A percentile compares a stretch with the other conserved stretches of the same genome.
Evolutionary conservation across 2,113 vertebrate species (phyloP).

Genomic region (Oryzias woworae): DNA sequence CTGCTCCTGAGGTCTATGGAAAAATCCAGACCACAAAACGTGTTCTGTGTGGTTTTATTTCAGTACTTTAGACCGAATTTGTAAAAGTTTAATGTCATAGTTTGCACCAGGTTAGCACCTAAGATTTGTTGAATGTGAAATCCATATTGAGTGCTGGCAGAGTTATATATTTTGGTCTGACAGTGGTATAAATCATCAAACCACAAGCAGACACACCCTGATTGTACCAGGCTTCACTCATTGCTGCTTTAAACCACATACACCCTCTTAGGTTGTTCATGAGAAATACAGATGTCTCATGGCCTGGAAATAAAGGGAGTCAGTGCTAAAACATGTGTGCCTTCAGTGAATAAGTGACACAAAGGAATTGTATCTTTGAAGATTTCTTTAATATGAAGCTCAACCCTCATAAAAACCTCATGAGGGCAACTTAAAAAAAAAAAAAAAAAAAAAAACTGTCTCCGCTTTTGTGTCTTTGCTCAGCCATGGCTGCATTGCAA

Average conservation of each 20-base stretch:
- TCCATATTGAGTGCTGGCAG: constrained; percentile 16
- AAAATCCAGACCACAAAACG: constrained; percentile 47
- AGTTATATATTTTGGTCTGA: constrained; percentile 12
- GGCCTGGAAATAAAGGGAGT: constrained; percentile 62
- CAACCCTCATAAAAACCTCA: constrained; percentile 3
- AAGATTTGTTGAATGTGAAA: constrained; percentile 17
- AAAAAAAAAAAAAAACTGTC: constrained; percentile 15
- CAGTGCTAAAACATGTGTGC: constrained; percentile 38
- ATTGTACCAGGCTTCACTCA: constrained; percentile 39
- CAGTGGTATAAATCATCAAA: constrained; percentile 41
- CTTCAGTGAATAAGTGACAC: constrained; percentile 35
- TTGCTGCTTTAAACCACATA: constrained; percentile 55
- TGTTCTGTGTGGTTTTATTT: constrained; percentile 37
- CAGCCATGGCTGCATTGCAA: constrained; percentile 45
- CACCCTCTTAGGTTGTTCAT: constrained; percentile 54
- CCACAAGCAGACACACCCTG: constrained; percentile 53
- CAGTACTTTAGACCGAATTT: constrained; percentile 37
- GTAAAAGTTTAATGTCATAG: constrained; percentile 28
- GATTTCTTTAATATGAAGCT: constrained; percentile 9
- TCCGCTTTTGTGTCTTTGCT: constrained; percentile 13
- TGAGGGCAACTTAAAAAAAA: constrained; percentile 42
- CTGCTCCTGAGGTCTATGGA: constrained; percentile 52
- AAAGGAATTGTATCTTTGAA: constrained; percentile 12
- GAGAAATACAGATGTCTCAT: constrained; percentile 63
- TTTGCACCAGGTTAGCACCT: constrained; percentile 29